A percentile compares a stretch with the other conserved stretches of the same genome.
Conservation (phyloP, 1,140 invertebrate species). For the Physella acuta region DNA sequence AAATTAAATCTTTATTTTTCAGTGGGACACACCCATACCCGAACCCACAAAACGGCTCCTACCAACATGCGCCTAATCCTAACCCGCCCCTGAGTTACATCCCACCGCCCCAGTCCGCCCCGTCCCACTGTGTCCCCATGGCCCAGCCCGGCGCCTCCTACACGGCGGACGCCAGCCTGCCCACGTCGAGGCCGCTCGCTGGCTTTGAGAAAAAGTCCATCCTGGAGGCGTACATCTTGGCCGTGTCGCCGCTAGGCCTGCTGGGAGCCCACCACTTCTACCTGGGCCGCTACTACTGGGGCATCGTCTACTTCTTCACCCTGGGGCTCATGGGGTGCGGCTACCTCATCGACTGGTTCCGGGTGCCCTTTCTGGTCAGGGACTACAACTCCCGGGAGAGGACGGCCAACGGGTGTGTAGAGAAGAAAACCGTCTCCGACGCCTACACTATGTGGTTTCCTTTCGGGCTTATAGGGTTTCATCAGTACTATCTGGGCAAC, state of each 20-base stretch:
- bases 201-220: not conserved
- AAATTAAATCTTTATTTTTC: too few species aligned
- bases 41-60: too few species aligned
- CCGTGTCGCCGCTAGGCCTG: conserved; percentile 1
- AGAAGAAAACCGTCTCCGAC: conserved; percentile 32
- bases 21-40: too few species aligned
- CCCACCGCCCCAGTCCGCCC: not conserved
- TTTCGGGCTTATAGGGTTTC: conserved; percentile 37
- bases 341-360: conserved; percentile 40
- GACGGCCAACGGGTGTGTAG: not conserved
- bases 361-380: conserved; percentile 40
- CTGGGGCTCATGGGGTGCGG: conserved; percentile 36
- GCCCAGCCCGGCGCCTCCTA: not conserved
- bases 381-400: conserved; percentile 35
- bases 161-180: too few species aligned
- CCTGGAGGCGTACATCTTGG: conserved; percentile 8
- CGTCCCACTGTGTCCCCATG: not conserved
- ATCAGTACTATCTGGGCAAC: conserved; percentile 42
- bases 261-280: conserved; percentile 41
- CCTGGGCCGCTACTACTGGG: conserved; percentile 24
- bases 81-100: not conserved
- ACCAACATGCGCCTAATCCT: too few species aligned
- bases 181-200: not conserved
- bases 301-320: conserved; percentile 30
- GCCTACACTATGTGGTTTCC: conserved; percentile 24